These are phyloP conservation scores for Zoanthus sociatus DNA, from an alignment of 92 coral and sea anemone species.

Conservation along the genomic window DNA sequence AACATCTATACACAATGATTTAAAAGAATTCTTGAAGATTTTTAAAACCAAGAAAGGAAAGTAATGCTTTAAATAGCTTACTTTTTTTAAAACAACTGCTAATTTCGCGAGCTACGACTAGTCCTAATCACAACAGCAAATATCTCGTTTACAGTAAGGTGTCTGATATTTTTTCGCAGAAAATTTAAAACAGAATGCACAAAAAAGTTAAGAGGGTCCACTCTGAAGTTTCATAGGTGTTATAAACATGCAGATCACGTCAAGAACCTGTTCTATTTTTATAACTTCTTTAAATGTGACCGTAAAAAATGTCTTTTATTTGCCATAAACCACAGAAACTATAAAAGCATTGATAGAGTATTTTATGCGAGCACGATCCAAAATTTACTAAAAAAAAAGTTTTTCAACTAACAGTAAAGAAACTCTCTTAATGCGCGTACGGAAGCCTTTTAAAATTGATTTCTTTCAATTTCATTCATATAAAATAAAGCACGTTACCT, in stretches of 20 bases:
- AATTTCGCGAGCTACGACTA: not conserved
- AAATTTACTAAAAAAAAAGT: not conserved
- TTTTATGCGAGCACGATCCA: not conserved
- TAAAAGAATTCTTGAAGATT: not conserved
- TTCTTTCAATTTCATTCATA: not conserved
- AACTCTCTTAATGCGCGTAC: not conserved
- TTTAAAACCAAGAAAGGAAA: not conserved
- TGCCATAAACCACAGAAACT: not conserved
- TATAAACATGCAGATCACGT: too few relatives aligned
- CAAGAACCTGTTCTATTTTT: too few relatives aligned
- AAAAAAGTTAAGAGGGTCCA: not conserved
- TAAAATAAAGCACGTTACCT: slow-evolving; percentile 6
- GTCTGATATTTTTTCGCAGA: not conserved
- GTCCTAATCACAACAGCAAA: not conserved
- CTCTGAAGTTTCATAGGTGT: not conserved
- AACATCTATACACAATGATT: not conserved
- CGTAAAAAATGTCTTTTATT: too few relatives aligned
- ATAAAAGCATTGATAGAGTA: not conserved
- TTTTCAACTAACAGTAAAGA: not conserved
- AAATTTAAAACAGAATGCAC: not conserved
- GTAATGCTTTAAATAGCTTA: not conserved
- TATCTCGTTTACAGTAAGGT: not conserved
- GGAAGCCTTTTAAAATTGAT: too few relatives aligned
- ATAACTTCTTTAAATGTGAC: too few relatives aligned
- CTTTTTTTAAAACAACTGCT: not conserved